phyloP scores from a whole-genome alignment of 2,113 vertebrate genomes.

The human region DNA sequence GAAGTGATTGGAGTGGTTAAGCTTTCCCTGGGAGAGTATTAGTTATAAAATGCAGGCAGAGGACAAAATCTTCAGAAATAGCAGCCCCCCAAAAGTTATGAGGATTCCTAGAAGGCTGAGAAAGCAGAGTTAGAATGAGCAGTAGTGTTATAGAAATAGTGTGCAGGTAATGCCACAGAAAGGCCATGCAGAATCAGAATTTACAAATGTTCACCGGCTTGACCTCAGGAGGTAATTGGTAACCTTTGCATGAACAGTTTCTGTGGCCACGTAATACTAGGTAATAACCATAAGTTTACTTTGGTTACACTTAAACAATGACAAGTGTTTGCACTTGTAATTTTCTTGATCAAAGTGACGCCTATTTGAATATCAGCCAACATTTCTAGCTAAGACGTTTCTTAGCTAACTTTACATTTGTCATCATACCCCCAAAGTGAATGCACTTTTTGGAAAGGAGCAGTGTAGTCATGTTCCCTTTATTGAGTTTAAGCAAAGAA shows the following conservation, averaged over 20 bases:
- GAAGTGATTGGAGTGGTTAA: background rate
- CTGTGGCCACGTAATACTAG: background rate
- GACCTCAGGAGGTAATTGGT: background rate
- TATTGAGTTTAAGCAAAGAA: background rate
- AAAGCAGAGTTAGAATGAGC: background rate
- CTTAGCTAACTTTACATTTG: background rate
- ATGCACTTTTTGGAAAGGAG: background rate
- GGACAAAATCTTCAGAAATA: background rate
- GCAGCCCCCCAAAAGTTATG: background rate
- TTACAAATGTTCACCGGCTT: background rate
- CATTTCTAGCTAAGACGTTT: constrained; percentile 28
- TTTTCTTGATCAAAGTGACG: constrained; percentile 7
- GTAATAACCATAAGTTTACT: background rate
- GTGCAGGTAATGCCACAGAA: background rate
- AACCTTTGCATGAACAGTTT: background rate
- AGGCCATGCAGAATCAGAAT: background rate
- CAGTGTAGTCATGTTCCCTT: background rate
- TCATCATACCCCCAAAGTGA: background rate
- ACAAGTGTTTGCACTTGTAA: background rate
- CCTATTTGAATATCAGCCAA: background rate
- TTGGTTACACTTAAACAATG: background rate
- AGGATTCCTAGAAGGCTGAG: background rate
- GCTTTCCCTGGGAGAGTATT: background rate
- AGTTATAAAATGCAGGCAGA: background rate
- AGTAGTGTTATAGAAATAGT: background rate